Percentiles rank a stretch among this genome's conserved stretches.
Conservation (phyloP, 2,888 invertebrate genomes). For the Xylophagus ater region DNA sequence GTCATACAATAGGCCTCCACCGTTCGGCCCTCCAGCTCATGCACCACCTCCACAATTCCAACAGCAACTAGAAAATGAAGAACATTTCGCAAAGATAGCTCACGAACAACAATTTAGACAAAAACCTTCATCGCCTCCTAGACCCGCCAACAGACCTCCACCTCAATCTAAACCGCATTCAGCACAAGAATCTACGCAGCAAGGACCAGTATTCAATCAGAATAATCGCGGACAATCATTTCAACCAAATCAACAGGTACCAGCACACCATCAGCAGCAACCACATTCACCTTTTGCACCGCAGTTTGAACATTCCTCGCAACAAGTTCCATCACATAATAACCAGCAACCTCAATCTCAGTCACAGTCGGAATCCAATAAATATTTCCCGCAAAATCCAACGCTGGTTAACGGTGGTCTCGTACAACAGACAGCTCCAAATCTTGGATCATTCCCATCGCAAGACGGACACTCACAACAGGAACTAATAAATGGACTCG, state of each 20-base stretch:
- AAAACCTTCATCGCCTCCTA: constrained; percentile 8
- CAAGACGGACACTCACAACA: not conserved
- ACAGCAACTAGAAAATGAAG: no score
- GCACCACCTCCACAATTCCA: constrained; percentile 27
- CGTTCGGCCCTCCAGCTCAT: constrained; percentile 22
- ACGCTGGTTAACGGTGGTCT: not conserved
- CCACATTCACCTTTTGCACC: constrained; percentile 14
- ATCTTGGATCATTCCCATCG: not conserved
- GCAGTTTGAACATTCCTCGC: constrained; percentile 13
- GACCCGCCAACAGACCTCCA: constrained; percentile 11
- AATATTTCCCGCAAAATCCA: constrained; percentile 7
- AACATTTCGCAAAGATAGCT: no score
- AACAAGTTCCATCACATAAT: constrained; percentile 12
- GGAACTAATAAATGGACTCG: constrained; percentile 1
- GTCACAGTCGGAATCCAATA: constrained; percentile 7
- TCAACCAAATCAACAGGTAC: not conserved
- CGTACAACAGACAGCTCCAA: not conserved
- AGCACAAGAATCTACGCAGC: constrained; percentile 8
- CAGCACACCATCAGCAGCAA: not conserved
- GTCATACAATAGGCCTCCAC: constrained; percentile 34
- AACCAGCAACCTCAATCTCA: constrained; percentile 11
- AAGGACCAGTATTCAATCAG: no score
- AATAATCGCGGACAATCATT: no score
- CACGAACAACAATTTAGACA: constrained; percentile 1
- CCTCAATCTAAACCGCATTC: constrained; percentile 8